phyloP scores from a whole-genome alignment of 2,888 invertebrate genomes.

The Trissoscelio sp. region DNA sequence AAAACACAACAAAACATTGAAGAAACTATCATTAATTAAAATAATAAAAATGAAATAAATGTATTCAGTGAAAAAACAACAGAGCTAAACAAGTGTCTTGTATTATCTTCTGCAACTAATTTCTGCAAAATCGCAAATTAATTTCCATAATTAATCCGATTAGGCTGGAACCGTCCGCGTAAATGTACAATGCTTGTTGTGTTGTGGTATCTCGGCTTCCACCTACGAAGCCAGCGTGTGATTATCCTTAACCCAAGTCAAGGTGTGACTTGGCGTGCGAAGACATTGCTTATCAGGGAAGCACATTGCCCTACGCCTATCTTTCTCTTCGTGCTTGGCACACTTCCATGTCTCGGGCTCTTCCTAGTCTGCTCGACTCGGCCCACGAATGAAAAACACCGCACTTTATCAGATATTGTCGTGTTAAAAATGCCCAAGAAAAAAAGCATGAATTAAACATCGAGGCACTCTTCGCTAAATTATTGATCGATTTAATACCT shows the following conservation, averaged over 20 bases:
- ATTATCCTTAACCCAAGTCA: constrained; percentile 59
- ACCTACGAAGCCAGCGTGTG: constrained; percentile 42
- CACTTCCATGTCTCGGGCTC: constrained; percentile 62
- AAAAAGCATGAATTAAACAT: constrained; percentile 54
- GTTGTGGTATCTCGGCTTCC: constrained; percentile 43
- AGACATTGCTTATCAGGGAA: constrained; percentile 61
- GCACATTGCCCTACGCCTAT: constrained; percentile 60
- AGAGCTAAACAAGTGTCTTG: too few relatives aligned
- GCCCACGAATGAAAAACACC: constrained; percentile 28
- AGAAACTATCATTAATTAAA: too few relatives aligned
- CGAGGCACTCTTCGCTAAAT: not conserved
- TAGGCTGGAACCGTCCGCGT: constrained; percentile 4
- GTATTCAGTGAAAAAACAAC: too few relatives aligned
- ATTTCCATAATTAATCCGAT: constrained; percentile 58
- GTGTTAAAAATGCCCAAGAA: constrained; percentile 19
- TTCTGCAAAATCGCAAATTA: constrained; percentile 26
- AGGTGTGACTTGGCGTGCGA: constrained; percentile 68
- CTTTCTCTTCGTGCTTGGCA: constrained; percentile 66
- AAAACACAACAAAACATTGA: too few relatives aligned
- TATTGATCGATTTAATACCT: constrained; percentile 43
- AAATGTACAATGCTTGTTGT: constrained; percentile 53
- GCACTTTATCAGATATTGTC: constrained; percentile 13
- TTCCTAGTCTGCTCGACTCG: constrained; percentile 50
- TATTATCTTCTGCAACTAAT: constrained; percentile 20
- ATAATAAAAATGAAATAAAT: too few relatives aligned